These are phyloP conservation scores for Venusia cambrica DNA, from an alignment of 2,888 invertebrate species.

Conservation along the genomic window DNA sequence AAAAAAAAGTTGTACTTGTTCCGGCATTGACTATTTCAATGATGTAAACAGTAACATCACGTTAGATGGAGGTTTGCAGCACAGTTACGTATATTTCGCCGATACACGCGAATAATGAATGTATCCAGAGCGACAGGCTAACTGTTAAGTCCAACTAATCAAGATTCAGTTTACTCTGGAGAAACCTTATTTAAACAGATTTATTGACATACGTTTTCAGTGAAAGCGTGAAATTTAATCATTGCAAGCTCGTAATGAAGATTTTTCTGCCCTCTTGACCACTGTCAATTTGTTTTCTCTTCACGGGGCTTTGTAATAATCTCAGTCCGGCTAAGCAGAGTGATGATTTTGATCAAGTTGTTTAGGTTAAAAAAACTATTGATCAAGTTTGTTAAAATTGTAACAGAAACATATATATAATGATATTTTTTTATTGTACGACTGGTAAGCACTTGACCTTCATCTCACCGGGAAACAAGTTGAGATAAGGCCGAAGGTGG, in stretches of 20 bases:
- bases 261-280: slow-evolving; percentile 54
- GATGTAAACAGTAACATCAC: slow-evolving; percentile 19
- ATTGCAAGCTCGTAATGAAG: slow-evolving; percentile 47
- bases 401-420: too few species aligned
- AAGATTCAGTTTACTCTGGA: slow-evolving; percentile 24
- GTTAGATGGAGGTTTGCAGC: slow-evolving; percentile 12
- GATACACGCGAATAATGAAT: slow-evolving; percentile 53
- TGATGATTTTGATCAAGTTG: too few species aligned
- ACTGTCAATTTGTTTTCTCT: slow-evolving; percentile 53
- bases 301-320: slow-evolving; percentile 37
- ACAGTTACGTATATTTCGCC: slow-evolving; percentile 20
- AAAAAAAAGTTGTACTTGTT: slow-evolving; percentile 12
- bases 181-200: slow-evolving; percentile 19
- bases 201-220: slow-evolving; percentile 36
- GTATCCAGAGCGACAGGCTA: slow-evolving; percentile 55
- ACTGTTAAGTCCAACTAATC: slow-evolving; percentile 41
- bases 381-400: too few species aligned
- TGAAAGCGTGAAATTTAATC: slow-evolving; percentile 54
- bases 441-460: too few species aligned
- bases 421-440: too few species aligned
- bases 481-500: too few species aligned
- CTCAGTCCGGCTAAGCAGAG: too few species aligned
- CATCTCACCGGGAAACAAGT: too few species aligned
- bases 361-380: slow-evolving; percentile 4
- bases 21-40: slow-evolving; percentile 11